Evolutionary conservation across 2,888 invertebrate genomes (phyloP), one percentile per base, ranked within the genome.

Genomic region (Eupithecia dodoneata): DNA sequence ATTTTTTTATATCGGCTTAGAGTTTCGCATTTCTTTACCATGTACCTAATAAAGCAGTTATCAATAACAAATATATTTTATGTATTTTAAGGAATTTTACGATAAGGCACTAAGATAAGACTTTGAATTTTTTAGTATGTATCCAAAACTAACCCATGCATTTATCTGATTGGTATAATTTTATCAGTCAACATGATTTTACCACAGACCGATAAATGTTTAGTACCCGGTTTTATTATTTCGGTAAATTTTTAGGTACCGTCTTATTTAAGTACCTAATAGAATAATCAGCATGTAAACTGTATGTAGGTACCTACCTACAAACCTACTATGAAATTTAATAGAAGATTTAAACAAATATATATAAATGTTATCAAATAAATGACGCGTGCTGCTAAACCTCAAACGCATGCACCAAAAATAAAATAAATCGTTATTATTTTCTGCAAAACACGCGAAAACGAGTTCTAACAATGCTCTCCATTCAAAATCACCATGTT

Each of bases 401-500:
- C 59, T 76, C 78, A 69, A 59, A 30, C 59, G 74, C 72, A 69
- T 74, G 71, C 65, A 69, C 65, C 63, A 67, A 79, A 59, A 80
- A 76, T 72, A 18, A 73, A 78, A 73, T 73, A 73, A 72, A 80
- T 72, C 65, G 42, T 74, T 80, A 80, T 83, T 88, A 89, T 89
- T 90, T 87, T 87, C 82, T 86, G 84, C 85, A 83, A 87, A 89
- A 87, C 82, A 86, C 86, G 84, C 85, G 78, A 86, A 88, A 90
- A 91, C 91, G 88, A 85, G 89, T 87, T 81, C 87, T 82, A 83
- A 91, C 88, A 91, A 91, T 88, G 81, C 73, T 78, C 65, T 83
- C 84, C 83, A 90, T 91, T 89, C 87, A 92, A 92, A 92, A 90
- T 90, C 91, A 89, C 87, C 84, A 87, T 91, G 91, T 93, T 92